Evolutionary conservation across 2,797 vertebrate genomes (phyloP), one percentile per base, ranked within the genome.

Genomic region (Orientallactaga sibirica): DNA sequence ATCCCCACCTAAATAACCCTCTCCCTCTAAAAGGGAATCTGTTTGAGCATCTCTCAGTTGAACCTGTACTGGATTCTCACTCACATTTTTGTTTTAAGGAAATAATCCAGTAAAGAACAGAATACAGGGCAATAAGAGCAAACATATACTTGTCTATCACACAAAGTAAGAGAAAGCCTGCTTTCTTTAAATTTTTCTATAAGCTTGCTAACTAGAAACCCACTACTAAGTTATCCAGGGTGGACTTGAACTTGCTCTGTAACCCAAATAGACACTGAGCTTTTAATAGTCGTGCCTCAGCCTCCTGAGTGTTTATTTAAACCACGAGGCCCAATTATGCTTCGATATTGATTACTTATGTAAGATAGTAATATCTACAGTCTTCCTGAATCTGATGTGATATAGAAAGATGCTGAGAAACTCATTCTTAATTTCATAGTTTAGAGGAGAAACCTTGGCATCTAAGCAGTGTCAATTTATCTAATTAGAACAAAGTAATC

Each of bases 401-500:
- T 10, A 1, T 12, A 77, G 5, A 4, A 41, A 77, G 5, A 61
- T 14, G 9, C 9, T 61, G 19, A 18, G 37, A 92, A 87, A 84
- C 41, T 22, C 19, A 52, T 18, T 68, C 19, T 64, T 41, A 29
- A 25, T 61, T 85, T 96, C 58, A 76, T 1, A 48, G 22, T 43
- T 27, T 27, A 1, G n/a, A 81, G 62, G 25, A 81, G 10, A 62
- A 74, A 19, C 3, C 2, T n/a, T 80, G 8, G 20, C n/a, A 29
- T 4, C 61, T 7, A 29, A 66, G 15, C 15, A 68, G 58, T 55
- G 76, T 64, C 41, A 48, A 41, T 62, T 4, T 19, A 9, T 90
- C 71, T 73, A 87, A 91, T 24, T 37, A 87, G 12, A 92, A 78
- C 19, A 82, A 84, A 64, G 62, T 76, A 71, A 93, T 94, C 73